These are phyloP conservation scores for Zaprionus bogoriensis DNA, from an alignment of 2,888 invertebrate species.

Conservation along the genomic window DNA sequence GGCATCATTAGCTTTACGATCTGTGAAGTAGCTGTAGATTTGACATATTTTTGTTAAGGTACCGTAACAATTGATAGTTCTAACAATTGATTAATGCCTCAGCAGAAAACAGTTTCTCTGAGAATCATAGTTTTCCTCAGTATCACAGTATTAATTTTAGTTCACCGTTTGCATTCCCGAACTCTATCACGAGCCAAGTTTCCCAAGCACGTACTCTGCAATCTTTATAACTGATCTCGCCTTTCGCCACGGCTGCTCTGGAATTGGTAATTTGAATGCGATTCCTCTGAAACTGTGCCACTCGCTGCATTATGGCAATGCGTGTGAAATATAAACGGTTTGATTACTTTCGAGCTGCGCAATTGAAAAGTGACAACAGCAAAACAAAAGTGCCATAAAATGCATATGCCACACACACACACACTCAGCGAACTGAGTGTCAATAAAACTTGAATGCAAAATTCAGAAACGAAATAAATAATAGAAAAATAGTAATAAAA, in stretches of 20 bases:
- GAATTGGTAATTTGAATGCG: constrained; percentile 64
- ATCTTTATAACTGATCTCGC: constrained; percentile 42
- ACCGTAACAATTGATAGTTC: no score
- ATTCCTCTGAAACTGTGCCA: constrained; percentile 55
- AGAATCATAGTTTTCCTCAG: not conserved
- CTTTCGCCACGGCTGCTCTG: constrained; percentile 21
- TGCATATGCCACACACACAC: constrained; percentile 36
- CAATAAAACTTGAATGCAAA: constrained; percentile 47
- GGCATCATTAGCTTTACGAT: not conserved
- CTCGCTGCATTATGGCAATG: constrained; percentile 50
- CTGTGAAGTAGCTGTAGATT: no score
- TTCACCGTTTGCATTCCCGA: not conserved
- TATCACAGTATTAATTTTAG: not conserved
- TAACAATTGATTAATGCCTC: no score
- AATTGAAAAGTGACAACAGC: constrained; percentile 23
- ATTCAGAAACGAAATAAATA: constrained; percentile 10
- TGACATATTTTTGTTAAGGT: no score
- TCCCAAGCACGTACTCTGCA: constrained; percentile 10
- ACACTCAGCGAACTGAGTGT: not conserved
- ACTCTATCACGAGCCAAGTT: constrained; percentile 1
- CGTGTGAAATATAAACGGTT: constrained; percentile 43
- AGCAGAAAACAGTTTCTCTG: no score
- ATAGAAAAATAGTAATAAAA: constrained; percentile 24
- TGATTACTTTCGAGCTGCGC: constrained; percentile 48
- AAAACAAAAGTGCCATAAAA: constrained; percentile 50